Base-by-base conservation (phyloP, 2,113 vertebrate species). In the Mustela nigripes region DNA sequence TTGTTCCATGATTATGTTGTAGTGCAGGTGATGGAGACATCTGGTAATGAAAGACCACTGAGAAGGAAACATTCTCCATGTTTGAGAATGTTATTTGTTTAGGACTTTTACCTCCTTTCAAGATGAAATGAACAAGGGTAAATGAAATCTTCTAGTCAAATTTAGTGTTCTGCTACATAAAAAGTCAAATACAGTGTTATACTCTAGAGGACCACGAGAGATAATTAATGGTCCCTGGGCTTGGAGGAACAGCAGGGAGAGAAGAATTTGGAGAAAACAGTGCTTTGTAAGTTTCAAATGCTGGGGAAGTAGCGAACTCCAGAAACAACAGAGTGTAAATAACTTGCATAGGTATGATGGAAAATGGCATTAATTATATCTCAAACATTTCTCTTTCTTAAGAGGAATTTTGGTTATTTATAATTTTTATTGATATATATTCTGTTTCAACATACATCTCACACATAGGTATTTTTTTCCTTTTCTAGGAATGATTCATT, bases 1-100 rank as follows among this genome's bases (percentile, higher is more conserved):
- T 65, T 73, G 22, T 94, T 71, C 58, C 9, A 9, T 62, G 56
- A 24, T 81, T 83, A 48, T 71, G 56, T 73, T 81, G 42, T 28
- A 88, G 19, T 83, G 26, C 76, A 91, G 88, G 91, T 96, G 91
- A 97, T 11, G 2, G 84, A 63, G 90, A 78, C 84, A 97, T 85
- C 69, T 97, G 85, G 11, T 79, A 50, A 98, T 95, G 53, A 94
- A 96, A 87, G 69, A 69, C 45, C 10, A 79, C 31, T 18, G 12
- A 19, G 48, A 81, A 78, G n/a, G 91, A 97, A 95, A 84, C 82
- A 84, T n/a, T 95, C 45, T 56, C 26, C 28, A 76, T 67, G 45
- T 89, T 82, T 95, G 24, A 95, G 83, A 93, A 83, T 89, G 80
- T 94, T 89, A 85, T 97, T 92, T 89, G 85, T 97, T 96, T 97